Evolutionary conservation across 2,888 invertebrate genomes (phyloP), one percentile per base, ranked within the genome.

Genomic region (Molanna angustata): DNA sequence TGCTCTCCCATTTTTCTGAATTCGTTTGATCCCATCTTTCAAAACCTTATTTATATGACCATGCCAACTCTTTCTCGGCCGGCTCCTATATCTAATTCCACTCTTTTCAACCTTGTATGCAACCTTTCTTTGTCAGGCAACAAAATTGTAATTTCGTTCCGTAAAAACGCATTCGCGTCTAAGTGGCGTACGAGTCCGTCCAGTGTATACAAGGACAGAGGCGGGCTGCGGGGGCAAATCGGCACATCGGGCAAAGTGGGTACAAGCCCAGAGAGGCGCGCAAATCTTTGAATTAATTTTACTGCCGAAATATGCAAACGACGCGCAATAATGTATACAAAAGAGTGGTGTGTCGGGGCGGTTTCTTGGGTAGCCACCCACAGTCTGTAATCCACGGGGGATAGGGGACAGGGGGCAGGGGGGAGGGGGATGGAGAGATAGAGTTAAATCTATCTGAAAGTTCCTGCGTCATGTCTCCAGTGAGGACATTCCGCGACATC

Each of bases 241-340:
- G 49, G 43, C 49, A 43, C 43, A 50, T 42, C 49, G 43, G 48
- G 48, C 48, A 48, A 41, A 41, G 40, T 27, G 49, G 49, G 17
- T 22, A 32, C 41, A 42, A 32, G 33, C 31, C 40, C 44, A 35
- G 54, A 53, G 48, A 48, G 41, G 52, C 52, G 57, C 74, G 75
- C 72, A 76, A 77, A 77, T 77, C 77, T 77, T 76, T 74, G 76
- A 77, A 77, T 77, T 76, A 77, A 77, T 77, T 77, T 77, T 75
- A 77, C 74, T 75, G 73, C 72, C 69, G 69, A 74, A 77, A 76
- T 77, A 77, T 77, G 77, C 76, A 76, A 77, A 77, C 76, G 65
- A 61, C 63, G 67, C 73, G 74, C 76, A 76, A 77, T 77, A 76
- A 76, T 74, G 74, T 75, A 74, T 74, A 76, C 76, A 74, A 77